Percentiles rank a stretch among this genome's conserved stretches.
Evolutionary conservation across 2,797 vertebrate species (phyloP).

Genomic region (Lacerta agilis): DNA sequence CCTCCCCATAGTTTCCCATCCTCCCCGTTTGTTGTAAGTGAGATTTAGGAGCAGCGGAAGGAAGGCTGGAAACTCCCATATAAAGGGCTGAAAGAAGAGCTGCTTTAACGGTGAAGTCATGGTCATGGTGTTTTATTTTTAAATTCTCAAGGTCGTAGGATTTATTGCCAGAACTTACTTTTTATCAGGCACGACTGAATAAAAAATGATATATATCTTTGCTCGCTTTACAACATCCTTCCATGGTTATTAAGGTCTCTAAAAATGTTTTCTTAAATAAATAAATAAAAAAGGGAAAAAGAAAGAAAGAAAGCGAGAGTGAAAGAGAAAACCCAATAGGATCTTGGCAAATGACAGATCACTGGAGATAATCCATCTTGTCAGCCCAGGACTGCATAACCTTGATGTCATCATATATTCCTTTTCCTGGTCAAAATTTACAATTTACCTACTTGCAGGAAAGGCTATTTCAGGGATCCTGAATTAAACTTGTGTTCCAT

Average conservation of each 20-base stretch:
- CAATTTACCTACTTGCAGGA: conserved; percentile 49
- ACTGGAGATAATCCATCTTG: conserved; percentile 73
- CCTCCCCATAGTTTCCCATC: neutral
- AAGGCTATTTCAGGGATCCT: conserved; percentile 23
- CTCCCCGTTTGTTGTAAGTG: neutral
- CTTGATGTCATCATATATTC: conserved; percentile 78
- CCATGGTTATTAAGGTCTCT: conserved; percentile 70
- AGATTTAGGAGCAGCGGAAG: neutral
- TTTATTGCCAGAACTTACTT: conserved; percentile 72
- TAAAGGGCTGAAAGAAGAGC: conserved; percentile 28
- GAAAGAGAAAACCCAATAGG: conserved; percentile 62
- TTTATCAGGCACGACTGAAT: conserved; percentile 72
- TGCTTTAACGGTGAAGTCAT: conserved; percentile 38
- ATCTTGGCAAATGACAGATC: conserved; percentile 62
- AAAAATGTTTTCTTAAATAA: conserved; percentile 70
- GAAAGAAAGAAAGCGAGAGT: neutral
- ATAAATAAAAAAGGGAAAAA: conserved; percentile 1
- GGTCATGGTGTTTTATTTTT: conserved; percentile 54
- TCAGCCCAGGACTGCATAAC: conserved; percentile 71
- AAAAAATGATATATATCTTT: conserved; percentile 76
- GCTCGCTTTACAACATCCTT: conserved; percentile 72
- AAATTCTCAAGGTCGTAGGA: conserved; percentile 73
- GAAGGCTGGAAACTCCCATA: conserved; percentile 1
- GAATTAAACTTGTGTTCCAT: neutral
- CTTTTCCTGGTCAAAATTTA: conserved; percentile 69